phyloP scores from a whole-genome alignment of 37 sponge, comb jelly and placozoan genomes.

The Hormiphora californensis region DNA sequence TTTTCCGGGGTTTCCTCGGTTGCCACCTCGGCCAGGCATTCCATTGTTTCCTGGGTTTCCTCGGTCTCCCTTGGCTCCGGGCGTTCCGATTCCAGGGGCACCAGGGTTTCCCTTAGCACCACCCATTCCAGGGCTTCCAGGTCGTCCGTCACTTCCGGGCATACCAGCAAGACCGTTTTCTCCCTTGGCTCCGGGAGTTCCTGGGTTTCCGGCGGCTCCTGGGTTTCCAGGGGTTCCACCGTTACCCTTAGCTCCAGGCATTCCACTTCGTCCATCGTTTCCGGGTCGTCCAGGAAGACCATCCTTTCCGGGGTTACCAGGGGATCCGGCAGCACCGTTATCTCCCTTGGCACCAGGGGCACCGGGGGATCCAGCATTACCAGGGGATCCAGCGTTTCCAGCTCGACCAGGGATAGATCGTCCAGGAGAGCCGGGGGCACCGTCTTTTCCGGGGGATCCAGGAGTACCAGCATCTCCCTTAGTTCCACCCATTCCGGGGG shows the following conservation, averaged over 20 bases:
- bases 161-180: conserved; percentile 2
- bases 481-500: conserved; percentile 56
- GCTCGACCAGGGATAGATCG: background rate
- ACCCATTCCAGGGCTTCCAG: background rate
- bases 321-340: conserved; percentile 57
- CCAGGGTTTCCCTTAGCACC: background rate
- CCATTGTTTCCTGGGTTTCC: conserved; percentile 56
- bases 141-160: conserved; percentile 52
- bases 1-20: background rate
- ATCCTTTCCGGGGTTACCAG: conserved; percentile 64
- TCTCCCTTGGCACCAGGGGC: conserved; percentile 50
- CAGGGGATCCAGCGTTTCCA: conserved; percentile 13
- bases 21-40: background rate
- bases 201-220: background rate
- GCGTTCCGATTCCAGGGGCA: background rate
- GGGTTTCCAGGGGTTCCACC: background rate
- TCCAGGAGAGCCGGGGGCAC: conserved; percentile 59
- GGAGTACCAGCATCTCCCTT: conserved; percentile 59
- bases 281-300: conserved; percentile 63
- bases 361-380: conserved; percentile 59
- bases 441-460: conserved; percentile 56
- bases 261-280: background rate
- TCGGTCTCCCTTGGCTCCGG: background rate
- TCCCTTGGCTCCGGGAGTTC: background rate
- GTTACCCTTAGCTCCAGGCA: background rate